phyloP scores from a whole-genome alignment of 2,797 vertebrate genomes.

The Acrocephalus scirpaceus region DNA sequence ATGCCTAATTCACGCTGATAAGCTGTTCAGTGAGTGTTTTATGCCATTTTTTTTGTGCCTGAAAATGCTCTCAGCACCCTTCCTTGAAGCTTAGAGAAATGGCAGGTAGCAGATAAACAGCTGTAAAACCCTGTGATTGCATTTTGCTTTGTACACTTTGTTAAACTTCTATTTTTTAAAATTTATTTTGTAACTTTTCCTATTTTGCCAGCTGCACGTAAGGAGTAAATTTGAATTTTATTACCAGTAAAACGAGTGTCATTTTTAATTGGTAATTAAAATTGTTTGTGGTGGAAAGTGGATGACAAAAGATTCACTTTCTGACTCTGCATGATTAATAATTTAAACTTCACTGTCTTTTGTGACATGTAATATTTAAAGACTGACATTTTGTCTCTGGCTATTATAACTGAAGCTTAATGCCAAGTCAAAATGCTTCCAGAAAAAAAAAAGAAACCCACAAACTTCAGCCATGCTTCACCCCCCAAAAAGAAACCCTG shows the following conservation, averaged over 20 bases:
- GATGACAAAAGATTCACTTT: background rate
- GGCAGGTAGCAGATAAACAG: background rate
- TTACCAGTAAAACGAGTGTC: background rate
- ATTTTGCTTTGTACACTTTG: background rate
- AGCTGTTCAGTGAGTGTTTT: background rate
- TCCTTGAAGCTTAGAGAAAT: background rate
- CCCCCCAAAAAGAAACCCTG: background rate
- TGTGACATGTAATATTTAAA: conserved; percentile 46
- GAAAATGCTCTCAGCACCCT: background rate
- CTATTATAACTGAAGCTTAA: background rate
- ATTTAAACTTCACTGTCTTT: conserved; percentile 23
- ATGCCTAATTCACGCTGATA: background rate
- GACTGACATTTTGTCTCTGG: conserved; percentile 59
- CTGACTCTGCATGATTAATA: background rate
- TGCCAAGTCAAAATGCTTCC: conserved; percentile 23
- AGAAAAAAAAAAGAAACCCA: background rate
- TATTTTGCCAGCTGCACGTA: background rate
- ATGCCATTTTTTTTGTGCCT: background rate
- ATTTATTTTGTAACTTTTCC: background rate
- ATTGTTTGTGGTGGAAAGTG: background rate
- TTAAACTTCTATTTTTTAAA: background rate
- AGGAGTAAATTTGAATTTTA: background rate
- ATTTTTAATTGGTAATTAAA: background rate
- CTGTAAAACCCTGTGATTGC: background rate
- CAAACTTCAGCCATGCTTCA: background rate